Percentiles rank a stretch among this genome's conserved stretches.
phyloP scores from a whole-genome alignment of 2,797 vertebrate species.

The Manis crassicaudata region DNA sequence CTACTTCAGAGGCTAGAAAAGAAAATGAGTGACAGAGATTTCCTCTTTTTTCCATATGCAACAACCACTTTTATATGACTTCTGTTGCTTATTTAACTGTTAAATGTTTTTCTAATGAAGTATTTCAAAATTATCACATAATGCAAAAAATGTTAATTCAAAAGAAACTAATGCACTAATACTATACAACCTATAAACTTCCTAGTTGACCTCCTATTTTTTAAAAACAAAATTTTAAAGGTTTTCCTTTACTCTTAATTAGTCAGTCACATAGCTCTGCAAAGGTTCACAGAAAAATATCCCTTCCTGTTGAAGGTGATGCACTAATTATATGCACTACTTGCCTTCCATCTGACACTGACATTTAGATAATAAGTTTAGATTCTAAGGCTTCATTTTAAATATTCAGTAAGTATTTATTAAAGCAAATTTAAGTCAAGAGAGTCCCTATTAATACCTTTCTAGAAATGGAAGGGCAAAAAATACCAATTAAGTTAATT shows the following conservation, averaged over 20 bases:
- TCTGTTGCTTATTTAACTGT: conserved; percentile 11
- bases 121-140: background rate
- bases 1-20: conserved; percentile 24
- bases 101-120: conserved; percentile 27
- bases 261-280: background rate
- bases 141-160: conserved; percentile 22
- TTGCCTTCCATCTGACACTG: background rate
- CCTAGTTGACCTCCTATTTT: background rate
- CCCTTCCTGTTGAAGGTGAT: background rate
- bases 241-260: background rate
- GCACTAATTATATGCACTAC: background rate
- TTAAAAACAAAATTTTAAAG: conserved; percentile 1
- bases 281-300: background rate
- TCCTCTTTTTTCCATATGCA: background rate
- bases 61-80: conserved; percentile 22
- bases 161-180: background rate
- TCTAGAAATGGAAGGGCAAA: conserved; percentile 53
- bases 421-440: conserved; percentile 55
- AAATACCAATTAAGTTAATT: conserved; percentile 20
- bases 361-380: background rate
- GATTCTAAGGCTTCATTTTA: conserved; percentile 50
- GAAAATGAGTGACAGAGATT: conserved; percentile 9
- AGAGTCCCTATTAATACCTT: conserved; percentile 39
- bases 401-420: conserved; percentile 65
- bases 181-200: background rate